These are phyloP conservation scores for Dryas iulia DNA, from an alignment of 1,140 invertebrate genomes.

Conservation along the genomic window DNA sequence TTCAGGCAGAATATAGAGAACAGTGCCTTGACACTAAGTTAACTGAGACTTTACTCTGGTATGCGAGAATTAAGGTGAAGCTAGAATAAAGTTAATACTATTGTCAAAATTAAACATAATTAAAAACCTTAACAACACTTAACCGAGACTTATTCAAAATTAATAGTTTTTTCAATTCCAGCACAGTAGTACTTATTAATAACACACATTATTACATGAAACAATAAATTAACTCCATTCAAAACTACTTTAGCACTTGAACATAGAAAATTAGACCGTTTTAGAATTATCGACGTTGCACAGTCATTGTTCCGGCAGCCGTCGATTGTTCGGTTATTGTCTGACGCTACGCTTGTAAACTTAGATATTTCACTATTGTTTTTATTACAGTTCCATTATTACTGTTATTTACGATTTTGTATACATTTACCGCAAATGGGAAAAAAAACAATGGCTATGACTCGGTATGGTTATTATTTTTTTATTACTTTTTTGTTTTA, in stretches of 20 bases:
- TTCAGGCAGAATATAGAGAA: no score
- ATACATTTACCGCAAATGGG: background rate
- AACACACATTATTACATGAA: background rate
- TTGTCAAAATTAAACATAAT: no score
- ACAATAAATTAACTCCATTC: background rate
- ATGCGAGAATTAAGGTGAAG: no score
- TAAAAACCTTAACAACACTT: no score
- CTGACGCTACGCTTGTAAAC: slow-evolving; percentile 14
- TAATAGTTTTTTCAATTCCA: background rate
- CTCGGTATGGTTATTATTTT: no score
- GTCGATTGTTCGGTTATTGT: slow-evolving; percentile 20
- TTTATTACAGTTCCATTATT: slow-evolving; percentile 9
- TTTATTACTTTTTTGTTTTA: no score
- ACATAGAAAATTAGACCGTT: background rate
- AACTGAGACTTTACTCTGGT: no score
- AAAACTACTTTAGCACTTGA: background rate
- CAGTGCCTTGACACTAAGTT: no score
- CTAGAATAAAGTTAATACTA: no score
- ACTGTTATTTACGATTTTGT: slow-evolving; percentile 6
- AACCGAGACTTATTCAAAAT: background rate
- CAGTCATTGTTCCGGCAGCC: slow-evolving; percentile 18
- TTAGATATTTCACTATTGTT: slow-evolving; percentile 11
- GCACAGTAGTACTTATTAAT: background rate
- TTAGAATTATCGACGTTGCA: slow-evolving; percentile 7
- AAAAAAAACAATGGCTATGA: no score